Evolutionary conservation across 1,140 invertebrate species (phyloP), one percentile per base, ranked within the genome.

Genomic region (Oscheius sp.): DNA sequence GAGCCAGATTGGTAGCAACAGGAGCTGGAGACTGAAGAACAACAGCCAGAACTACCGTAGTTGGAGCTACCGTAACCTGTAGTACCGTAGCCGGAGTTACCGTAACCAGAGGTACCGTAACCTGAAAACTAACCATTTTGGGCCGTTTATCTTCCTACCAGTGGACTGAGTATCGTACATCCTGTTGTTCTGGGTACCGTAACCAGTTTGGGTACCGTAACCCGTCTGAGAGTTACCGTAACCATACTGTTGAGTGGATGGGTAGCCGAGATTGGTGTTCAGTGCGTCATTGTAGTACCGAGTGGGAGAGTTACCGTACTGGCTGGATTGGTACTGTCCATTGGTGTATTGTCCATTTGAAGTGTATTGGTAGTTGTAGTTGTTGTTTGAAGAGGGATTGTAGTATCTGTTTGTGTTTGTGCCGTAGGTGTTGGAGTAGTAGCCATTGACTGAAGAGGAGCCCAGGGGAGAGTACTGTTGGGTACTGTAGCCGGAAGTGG

Each of bases 1-100:
- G 61, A 32, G 0, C 61, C 61, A 31, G 42, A 38, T 18, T 71
- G 69, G 26, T 71, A 64, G 23, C 69, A 63, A 26, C 62, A 71
- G 1, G 69, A 61, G 4, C 52, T 61, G 35, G 59, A 63, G 32
- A 63, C 69, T 31, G 58, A 58, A 1, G 69, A 65, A 31, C 62
- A 64, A 38, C 62, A 64, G 32, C 36, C 32, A 34, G 61, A 63
- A 10, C 7, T 63, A 10, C 61, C 61, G 26, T 63, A 32, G 15
- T 34, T n/a, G n/a, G n/a, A 26, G 36, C 18, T 35, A 34, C 35
- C 29, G 10, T 28, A 31, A 23, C 20, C 20, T 13, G 55, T 28
- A 13, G 23, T 59, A 15, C 55, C 55, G 13, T 15, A 59, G 23
- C 42, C 42, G 23, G 42, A 45, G 23, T 13, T 15, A 45, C 23